phyloP scores from a whole-genome alignment of 2,888 invertebrate species.

The Spisula solida region DNA sequence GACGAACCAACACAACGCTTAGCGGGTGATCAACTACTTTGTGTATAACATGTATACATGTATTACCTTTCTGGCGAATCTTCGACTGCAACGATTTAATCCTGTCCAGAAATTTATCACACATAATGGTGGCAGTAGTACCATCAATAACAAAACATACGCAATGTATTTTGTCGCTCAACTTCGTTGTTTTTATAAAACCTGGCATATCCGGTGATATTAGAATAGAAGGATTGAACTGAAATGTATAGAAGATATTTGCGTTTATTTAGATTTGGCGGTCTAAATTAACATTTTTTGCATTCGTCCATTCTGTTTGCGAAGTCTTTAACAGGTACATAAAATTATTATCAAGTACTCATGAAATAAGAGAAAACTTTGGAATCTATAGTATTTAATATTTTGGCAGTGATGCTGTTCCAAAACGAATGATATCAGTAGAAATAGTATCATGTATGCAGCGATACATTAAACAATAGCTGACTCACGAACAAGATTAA shows the following conservation, averaged over 20 bases:
- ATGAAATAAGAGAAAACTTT: too few relatives aligned
- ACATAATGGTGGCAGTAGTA: slow-evolving; percentile 63
- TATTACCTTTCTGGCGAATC: slow-evolving; percentile 72
- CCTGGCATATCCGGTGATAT: slow-evolving; percentile 65
- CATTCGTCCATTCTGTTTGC: neutral
- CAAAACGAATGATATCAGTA: too few relatives aligned
- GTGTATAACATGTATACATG: neutral
- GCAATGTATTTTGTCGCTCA: slow-evolving; percentile 75
- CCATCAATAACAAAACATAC: slow-evolving; percentile 76
- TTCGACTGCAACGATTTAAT: slow-evolving; percentile 69
- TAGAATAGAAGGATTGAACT: slow-evolving; percentile 67
- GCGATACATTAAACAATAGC: too few relatives aligned
- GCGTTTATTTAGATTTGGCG: too few relatives aligned
- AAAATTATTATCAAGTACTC: too few relatives aligned
- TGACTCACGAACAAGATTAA: too few relatives aligned
- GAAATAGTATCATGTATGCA: too few relatives aligned
- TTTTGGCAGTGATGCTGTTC: too few relatives aligned
- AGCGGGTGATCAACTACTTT: too few relatives aligned
- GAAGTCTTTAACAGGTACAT: too few relatives aligned
- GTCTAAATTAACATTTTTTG: neutral
- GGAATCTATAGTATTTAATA: too few relatives aligned
- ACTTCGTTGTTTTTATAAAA: slow-evolving; percentile 66
- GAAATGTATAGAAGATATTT: slow-evolving; percentile 4
- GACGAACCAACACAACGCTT: too few relatives aligned
- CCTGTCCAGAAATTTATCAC: slow-evolving; percentile 71